These are phyloP conservation scores for Incurvaria masculella DNA, from an alignment of 2,888 invertebrate genomes.

Conservation along the genomic window DNA sequence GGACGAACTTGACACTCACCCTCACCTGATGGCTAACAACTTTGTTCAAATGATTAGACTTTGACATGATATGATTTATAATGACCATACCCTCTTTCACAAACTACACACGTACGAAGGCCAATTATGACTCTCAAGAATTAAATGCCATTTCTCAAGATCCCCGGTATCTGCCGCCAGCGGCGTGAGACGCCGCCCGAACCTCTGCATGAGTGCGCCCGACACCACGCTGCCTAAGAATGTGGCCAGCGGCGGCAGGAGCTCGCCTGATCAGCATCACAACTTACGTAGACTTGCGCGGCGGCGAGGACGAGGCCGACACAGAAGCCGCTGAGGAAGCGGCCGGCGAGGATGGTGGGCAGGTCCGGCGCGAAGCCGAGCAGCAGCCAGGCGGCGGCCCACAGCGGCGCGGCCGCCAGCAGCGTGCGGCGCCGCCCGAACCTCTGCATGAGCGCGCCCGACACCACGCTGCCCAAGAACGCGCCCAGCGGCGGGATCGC, in stretches of 20 bases:
- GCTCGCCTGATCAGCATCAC: no score
- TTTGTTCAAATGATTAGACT: no score
- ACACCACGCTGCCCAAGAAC: constrained; percentile 50
- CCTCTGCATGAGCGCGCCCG: constrained; percentile 51
- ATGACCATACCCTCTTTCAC: no score
- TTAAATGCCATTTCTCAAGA: no score
- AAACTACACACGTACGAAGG: no score
- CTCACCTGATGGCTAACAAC: no score
- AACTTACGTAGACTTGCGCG: constrained; percentile 62
- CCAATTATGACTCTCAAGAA: no score
- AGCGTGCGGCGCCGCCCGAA: constrained; percentile 52
- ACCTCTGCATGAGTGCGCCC: constrained; percentile 50
- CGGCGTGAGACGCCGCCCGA: constrained; percentile 51
- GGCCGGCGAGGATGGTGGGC: constrained; percentile 46
- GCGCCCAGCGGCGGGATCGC: constrained; percentile 58
- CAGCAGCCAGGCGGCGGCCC: constrained; percentile 52
- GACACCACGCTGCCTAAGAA: constrained; percentile 53
- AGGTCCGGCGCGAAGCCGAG: constrained; percentile 49
- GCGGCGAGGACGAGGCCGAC: constrained; percentile 59
- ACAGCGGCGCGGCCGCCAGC: constrained; percentile 47
- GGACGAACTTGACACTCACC: no score
- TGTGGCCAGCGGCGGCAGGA: constrained; percentile 57
- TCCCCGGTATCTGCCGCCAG: constrained; percentile 44
- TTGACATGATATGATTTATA: no score
- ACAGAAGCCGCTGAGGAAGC: constrained; percentile 58